phyloP scores from a whole-genome alignment of 2,113 vertebrate genomes.

The Pristiophorus japonicus region DNA sequence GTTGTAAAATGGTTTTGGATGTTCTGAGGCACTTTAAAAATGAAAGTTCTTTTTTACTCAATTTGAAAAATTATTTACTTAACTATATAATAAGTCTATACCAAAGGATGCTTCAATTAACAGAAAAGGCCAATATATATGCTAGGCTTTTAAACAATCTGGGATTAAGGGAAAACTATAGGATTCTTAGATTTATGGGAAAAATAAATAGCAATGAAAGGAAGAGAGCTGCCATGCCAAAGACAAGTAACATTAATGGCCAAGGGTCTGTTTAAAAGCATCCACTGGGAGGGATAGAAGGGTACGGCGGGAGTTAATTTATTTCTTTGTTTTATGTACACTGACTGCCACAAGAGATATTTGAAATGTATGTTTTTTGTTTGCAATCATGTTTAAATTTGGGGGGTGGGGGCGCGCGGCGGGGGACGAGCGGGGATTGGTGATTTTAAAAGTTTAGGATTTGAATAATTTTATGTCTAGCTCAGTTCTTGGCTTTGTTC shows the following conservation, averaged over 20 bases:
- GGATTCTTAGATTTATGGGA: not conserved
- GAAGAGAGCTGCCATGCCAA: not conserved
- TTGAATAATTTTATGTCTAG: not conserved
- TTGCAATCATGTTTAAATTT: not conserved
- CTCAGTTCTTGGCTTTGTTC: not conserved
- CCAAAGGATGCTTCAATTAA: not conserved
- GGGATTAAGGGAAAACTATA: not conserved
- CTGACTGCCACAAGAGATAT: not conserved
- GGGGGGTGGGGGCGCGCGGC: no score
- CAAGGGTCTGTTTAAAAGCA: not conserved
- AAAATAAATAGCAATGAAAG: not conserved
- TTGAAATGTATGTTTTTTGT: not conserved
- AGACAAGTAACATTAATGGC: not conserved
- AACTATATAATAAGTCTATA: not conserved
- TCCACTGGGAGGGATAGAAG: not conserved
- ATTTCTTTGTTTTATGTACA: not conserved
- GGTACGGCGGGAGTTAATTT: not conserved
- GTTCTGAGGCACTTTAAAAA: no score
- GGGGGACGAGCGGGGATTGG: no score
- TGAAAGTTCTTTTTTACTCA: not conserved
- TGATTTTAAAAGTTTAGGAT: not conserved
- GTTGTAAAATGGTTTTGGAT: not conserved
- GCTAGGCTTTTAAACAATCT: not conserved
- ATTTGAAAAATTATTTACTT: not conserved
- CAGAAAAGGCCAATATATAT: not conserved